A percentile compares a stretch with the other conserved stretches of the same genome.
Evolutionary conservation across 2,888 invertebrate species (phyloP).

Genomic region (Cecidostiba fungosa): DNA sequence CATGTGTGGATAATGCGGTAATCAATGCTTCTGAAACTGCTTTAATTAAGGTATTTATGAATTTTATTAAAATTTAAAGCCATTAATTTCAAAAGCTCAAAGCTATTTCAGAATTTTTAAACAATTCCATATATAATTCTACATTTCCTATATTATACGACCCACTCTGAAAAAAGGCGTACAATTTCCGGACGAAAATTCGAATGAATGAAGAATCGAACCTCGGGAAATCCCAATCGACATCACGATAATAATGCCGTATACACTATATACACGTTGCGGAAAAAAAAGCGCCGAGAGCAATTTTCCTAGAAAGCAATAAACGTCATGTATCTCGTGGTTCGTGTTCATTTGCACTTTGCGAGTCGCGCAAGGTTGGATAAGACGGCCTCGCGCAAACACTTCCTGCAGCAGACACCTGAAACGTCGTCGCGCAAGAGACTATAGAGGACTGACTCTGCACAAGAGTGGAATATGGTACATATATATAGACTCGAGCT

Average conservation of each 20-base stretch:
- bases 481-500: background rate
- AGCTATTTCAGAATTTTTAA: too few relatives aligned
- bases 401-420: slow-evolving; percentile 31
- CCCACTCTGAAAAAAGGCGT: too few relatives aligned
- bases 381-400: slow-evolving; percentile 3
- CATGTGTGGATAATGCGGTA: too few relatives aligned
- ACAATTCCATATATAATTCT: too few relatives aligned
- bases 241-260: background rate
- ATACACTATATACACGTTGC: background rate
- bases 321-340: slow-evolving; percentile 34
- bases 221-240: background rate
- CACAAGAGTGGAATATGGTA: background rate
- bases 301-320: slow-evolving; percentile 32
- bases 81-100: too few relatives aligned
- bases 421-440: background rate
- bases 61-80: too few relatives aligned
- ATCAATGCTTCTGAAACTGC: too few relatives aligned
- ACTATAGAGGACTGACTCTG: background rate
- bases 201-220: background rate
- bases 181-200: too few relatives aligned
- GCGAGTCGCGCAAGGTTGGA: slow-evolving; percentile 28
- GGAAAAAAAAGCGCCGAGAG: background rate
- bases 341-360: slow-evolving; percentile 49
- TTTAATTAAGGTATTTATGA: too few relatives aligned
- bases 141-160: too few relatives aligned